Base-by-base conservation (phyloP, 2,797 vertebrate species). In the Nannoperca obscura region DNA sequence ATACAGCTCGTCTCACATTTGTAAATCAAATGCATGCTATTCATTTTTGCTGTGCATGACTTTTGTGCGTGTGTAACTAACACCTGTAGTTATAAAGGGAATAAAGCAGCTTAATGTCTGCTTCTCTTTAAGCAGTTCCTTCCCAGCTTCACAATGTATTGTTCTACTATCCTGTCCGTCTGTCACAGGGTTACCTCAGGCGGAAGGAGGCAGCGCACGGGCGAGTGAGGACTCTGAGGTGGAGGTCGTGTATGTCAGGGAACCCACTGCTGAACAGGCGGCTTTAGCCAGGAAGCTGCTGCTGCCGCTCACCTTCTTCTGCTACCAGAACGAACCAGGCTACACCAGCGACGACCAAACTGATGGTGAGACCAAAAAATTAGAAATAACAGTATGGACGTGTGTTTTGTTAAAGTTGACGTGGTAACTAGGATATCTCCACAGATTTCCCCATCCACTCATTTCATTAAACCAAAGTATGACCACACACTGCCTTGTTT, bases 251-350 rank as follows among this genome's bases (percentile, higher is more conserved):
- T 98, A 95, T 0, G 96, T 97, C 79, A 90, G 94, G 47, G 96
- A 93, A 36, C 97, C 98, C 6, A 98, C 97, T 0, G 86, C 93
- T 79, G 96, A 97, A 63, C 98, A 99, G 82, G 96, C 89, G 63
- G 95, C 93, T 74, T 93, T 99, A 2, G 97, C 98, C 77, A 93
- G 85, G 49, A 83, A 92, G 50, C 97, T 99, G 17, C 91, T 93
- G 88, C 95, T 99, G 52, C 98, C 98, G 14, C 91, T 92, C 64
- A 97, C 97, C 0, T 99, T 99, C 91, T 99, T 99, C 94, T 97
- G 97, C 86, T 99, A 99, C 91, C 96, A 99, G 92, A 99, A 97
- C 58, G 95, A 95, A 53, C 96, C 96, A 17, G 97, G 95, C 85
- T 99, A 99, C 36, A 63, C 90, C 87, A 98, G 97, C 9, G 97